Evolutionary conservation across 2,113 vertebrate genomes (phyloP), one percentile per base, ranked within the genome.

Genomic region (Callipepla californica): DNA sequence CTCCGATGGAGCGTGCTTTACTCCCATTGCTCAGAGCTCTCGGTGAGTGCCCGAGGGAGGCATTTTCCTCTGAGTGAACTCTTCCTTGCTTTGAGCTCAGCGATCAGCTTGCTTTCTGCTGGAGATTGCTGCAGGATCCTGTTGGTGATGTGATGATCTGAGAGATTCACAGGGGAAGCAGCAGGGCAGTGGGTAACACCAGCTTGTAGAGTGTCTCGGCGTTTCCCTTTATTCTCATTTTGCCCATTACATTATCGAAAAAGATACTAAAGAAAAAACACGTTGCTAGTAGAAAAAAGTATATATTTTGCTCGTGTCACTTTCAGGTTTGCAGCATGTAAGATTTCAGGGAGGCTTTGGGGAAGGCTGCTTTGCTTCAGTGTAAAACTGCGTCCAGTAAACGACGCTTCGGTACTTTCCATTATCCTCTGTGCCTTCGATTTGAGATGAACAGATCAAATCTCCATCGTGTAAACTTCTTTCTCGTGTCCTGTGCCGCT

Each of bases 1-100:
- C 51, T 93, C 80, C 36, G 85, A 30, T 51, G 85, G 88, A 38
- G 76, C 36, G 6, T 30, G 87, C 59, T 20, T 22, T 40, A 25
- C 53, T 91, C 13, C 36, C 42, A 1, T 36, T 5, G 7, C 82
- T 80, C 34, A 7, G 26, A 25, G 47, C 69, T 67, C 19, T 0
- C 55, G 3, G 0, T 21, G 51, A 65, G 62, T 1, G 13, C 72
- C 67, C 2, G 47, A 42, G 67, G 55, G 59, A 85, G 34, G 78
- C 21, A 69, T 95, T 82, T 95, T 59, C 59, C 81, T 92, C 87
- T 30, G 3, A 70, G 59, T 61, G 63, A 53, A 9, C 47, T 89
- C 75, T 67, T 69, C 45, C 3, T 38, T 11, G 11, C 87, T 70
- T 13, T 42, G 51, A 67, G 50, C 66, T 63, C 36, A 67, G 42